Base-by-base conservation (phyloP, 2,888 invertebrate genomes). In the Aquatica leii region DNA sequence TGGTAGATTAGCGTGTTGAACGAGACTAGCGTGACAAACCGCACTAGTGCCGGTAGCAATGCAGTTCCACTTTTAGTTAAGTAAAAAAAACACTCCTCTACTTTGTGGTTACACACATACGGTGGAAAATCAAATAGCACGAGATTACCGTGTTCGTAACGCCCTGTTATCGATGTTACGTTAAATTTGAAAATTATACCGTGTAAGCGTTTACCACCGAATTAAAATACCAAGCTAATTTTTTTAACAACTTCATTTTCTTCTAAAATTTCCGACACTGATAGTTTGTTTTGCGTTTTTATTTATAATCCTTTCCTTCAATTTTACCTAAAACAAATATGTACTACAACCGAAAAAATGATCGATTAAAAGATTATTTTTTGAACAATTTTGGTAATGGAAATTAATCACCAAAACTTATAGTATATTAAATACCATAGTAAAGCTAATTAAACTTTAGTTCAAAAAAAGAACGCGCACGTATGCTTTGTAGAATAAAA, bases 111-210 rank as follows among this genome's bases (percentile, higher is more conserved):
- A 60, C 59, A 66, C 66, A 62, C 59, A 62, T 54, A 59, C 66
- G 55, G 57, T 56, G 50, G 61, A 64, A 67, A 67, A 67, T 64
- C 63, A 67, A 67, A 67, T 64, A 57, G 59, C 66, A 67, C 66
- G 66, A 67, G 57, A 67, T 64, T 64, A 51, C 66, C 64, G 58
- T 67, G 66, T 67, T 66, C 40, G 57, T 58, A 60, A 59, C 64
- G 61, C 64, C 63, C 66, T 37, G 58, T 67, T 66, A 66, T 66
- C 66, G 66, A 62, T 62, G 66, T 66, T 63, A 61, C 62, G 63
- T 63, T 67, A 67, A 67, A 64, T 67, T 67, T 58, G 63, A 60
- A 63, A 66, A 64, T 64, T 64, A 64, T 60, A 59, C 62, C 55
- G 58, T 63, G 63, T 63, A 63, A 62, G 48, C 59, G 58, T 59